A percentile compares a stretch with the other conserved stretches of the same genome.
These are phyloP conservation scores for Sebastes taczanowskii DNA, from an alignment of 2,797 vertebrate genomes.

Conservation along the genomic window DNA sequence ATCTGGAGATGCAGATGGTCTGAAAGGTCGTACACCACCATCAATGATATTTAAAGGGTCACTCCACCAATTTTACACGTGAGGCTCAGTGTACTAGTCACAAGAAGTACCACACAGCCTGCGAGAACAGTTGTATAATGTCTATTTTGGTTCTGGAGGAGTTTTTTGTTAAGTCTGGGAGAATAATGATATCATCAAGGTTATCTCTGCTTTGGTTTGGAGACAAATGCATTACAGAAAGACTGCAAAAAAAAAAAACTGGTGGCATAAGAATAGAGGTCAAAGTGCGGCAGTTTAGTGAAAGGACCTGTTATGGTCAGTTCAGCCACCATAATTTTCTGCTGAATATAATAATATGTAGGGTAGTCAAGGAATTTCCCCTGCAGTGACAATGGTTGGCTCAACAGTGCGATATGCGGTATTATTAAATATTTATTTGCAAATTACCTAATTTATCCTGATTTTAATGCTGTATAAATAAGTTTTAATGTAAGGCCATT, in stretches of 20 bases:
- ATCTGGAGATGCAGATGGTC: not conserved
- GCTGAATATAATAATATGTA: not conserved
- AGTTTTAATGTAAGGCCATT: no score
- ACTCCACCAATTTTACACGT: not conserved
- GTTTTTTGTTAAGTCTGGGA: not conserved
- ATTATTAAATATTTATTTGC: fast-evolving
- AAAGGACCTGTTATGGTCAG: not conserved
- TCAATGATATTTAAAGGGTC: not conserved
- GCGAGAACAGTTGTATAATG: slow-evolving; percentile 3
- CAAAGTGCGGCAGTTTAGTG: not conserved
- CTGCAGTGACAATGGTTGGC: no score
- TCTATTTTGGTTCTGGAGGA: not conserved
- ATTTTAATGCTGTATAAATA: no score
- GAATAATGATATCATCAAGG: not conserved
- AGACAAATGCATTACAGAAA: not conserved
- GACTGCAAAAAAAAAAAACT: not conserved
- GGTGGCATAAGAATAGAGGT: not conserved
- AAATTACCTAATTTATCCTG: no score
- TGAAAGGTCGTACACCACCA: not conserved
- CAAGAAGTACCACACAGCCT: not conserved
- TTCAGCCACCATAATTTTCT: not conserved
- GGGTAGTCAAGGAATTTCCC: no score
- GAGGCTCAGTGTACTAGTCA: not conserved
- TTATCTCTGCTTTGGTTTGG: not conserved
- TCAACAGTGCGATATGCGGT: no score